A percentile compares a stretch with the other conserved stretches of the same genome.
phyloP scores from a whole-genome alignment of 2,888 invertebrate species.

The Drosophila bunnanda region DNA sequence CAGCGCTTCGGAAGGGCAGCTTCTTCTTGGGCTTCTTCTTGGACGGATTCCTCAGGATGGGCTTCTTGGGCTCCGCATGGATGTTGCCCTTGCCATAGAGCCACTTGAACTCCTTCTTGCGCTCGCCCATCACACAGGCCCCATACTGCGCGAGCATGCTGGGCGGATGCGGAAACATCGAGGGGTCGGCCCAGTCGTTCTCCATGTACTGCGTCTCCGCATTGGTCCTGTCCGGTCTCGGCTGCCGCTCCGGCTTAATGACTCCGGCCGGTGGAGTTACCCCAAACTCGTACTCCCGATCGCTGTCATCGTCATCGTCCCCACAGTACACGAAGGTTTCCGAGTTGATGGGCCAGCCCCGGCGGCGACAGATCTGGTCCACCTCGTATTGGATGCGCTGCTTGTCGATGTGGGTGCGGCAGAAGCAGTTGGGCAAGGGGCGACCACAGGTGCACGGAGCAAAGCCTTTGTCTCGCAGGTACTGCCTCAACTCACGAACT shows the following conservation, averaged over 20 bases:
- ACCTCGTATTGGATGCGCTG: slow-evolving; percentile 85
- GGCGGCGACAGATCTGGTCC: slow-evolving; percentile 83
- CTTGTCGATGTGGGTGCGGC: slow-evolving; percentile 82
- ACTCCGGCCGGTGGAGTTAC: slow-evolving; percentile 90
- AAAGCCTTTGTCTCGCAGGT: slow-evolving; percentile 86
- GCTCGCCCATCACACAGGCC: slow-evolving; percentile 73
- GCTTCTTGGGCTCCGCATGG: slow-evolving; percentile 35
- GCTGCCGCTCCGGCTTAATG: slow-evolving; percentile 86
- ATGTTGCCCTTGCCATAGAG: slow-evolving; percentile 61
- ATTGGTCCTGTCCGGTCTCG: slow-evolving; percentile 85
- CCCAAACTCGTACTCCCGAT: slow-evolving; percentile 89
- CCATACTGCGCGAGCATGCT: slow-evolving; percentile 72
- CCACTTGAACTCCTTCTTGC: slow-evolving; percentile 53
- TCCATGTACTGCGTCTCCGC: slow-evolving; percentile 87
- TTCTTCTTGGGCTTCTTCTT: slow-evolving; percentile 10
- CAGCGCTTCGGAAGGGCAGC: slow-evolving; percentile 21
- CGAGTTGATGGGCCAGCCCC: slow-evolving; percentile 61
- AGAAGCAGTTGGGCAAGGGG: slow-evolving; percentile 83
- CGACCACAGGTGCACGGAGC: slow-evolving; percentile 86
- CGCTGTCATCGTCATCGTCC: slow-evolving; percentile 81
- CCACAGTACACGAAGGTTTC: slow-evolving; percentile 73
- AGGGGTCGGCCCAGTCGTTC: slow-evolving; percentile 85
- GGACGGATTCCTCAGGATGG: slow-evolving; percentile 20
- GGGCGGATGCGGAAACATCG: slow-evolving; percentile 69
- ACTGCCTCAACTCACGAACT: slow-evolving; percentile 86